A percentile compares a stretch with the other conserved stretches of the same genome.
These are phyloP conservation scores for Drosophila sechellia DNA, from an alignment of 1,140 invertebrate genomes.

Conservation along the genomic window DNA sequence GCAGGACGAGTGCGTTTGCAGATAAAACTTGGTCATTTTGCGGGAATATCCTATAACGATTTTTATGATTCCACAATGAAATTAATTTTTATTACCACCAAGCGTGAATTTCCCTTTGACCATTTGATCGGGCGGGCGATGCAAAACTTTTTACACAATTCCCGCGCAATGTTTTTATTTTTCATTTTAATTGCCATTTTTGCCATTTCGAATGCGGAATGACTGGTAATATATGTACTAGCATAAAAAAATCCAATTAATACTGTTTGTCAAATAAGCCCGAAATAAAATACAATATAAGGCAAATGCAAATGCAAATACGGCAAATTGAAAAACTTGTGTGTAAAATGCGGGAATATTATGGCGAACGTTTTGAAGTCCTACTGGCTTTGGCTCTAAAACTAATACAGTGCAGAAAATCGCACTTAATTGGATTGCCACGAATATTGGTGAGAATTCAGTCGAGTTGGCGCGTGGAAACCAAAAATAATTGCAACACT, in stretches of 20 bases:
- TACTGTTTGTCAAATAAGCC: conserved; percentile 62
- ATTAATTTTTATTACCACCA: conserved; percentile 61
- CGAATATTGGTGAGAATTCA: conserved; percentile 7
- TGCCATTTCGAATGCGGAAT: conserved; percentile 24
- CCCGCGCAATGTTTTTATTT: conserved; percentile 34
- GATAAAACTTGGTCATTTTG: conserved; percentile 61
- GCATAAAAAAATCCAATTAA: conserved; percentile 67
- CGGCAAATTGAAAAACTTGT: conserved; percentile 35
- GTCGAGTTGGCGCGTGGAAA: neutral
- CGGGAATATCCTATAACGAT: conserved; percentile 52
- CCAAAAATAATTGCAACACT: conserved; percentile 24
- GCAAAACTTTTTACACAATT: conserved; percentile 26
- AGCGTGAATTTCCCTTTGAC: conserved; percentile 52
- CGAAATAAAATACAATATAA: conserved; percentile 52
- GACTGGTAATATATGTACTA: conserved; percentile 42
- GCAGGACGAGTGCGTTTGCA: conserved; percentile 35
- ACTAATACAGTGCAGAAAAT: conserved; percentile 23
- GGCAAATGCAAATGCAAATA: conserved; percentile 41
- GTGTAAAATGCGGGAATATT: conserved; percentile 26
- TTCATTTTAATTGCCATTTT: conserved; percentile 61
- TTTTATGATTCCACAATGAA: conserved; percentile 53
- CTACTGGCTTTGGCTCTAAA: conserved; percentile 6
- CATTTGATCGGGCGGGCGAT: conserved; percentile 37
- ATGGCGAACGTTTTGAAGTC: neutral
- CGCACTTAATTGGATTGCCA: conserved; percentile 22